phyloP scores from a whole-genome alignment of 2,888 invertebrate species.

The Acleris literana region DNA sequence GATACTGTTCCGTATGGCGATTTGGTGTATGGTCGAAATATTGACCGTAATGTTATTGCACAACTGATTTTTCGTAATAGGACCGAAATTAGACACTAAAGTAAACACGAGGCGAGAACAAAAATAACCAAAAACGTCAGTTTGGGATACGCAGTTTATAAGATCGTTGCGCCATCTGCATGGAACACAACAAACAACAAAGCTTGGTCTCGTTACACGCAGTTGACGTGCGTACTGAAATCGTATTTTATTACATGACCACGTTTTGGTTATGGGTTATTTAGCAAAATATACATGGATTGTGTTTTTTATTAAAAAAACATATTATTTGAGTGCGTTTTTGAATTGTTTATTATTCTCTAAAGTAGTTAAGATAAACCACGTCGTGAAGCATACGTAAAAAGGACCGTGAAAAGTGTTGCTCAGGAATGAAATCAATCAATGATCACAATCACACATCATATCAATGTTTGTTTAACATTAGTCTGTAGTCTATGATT shows the following conservation, averaged over 20 bases:
- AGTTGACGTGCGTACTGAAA: conserved; percentile 24
- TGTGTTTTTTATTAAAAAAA: too few species aligned
- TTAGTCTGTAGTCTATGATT: conserved; percentile 30
- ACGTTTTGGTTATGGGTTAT: neutral
- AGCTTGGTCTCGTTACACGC: conserved; percentile 54
- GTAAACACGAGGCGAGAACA: conserved; percentile 84
- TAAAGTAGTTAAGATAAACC: too few species aligned
- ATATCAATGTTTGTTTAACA: conserved; percentile 32
- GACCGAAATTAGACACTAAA: conserved; percentile 82
- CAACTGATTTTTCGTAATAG: conserved; percentile 77
- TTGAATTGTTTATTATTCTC: too few species aligned
- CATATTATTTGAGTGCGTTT: too few species aligned
- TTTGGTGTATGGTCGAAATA: conserved; percentile 61
- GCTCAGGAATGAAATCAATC: conserved; percentile 25
- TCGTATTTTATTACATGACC: neutral
- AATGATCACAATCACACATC: conserved; percentile 20
- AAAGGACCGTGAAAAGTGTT: conserved; percentile 24
- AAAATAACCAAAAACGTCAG: conserved; percentile 85
- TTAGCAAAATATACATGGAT: too few species aligned
- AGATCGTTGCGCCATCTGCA: conserved; percentile 80
- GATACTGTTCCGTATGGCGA: conserved; percentile 64
- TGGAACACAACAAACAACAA: conserved; percentile 65
- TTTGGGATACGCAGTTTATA: conserved; percentile 81
- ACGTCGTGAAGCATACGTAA: neutral
- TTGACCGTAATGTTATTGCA: conserved; percentile 70